Base-by-base conservation (phyloP, 1,140 invertebrate species). In the Ctenoplectra terminalis region DNA sequence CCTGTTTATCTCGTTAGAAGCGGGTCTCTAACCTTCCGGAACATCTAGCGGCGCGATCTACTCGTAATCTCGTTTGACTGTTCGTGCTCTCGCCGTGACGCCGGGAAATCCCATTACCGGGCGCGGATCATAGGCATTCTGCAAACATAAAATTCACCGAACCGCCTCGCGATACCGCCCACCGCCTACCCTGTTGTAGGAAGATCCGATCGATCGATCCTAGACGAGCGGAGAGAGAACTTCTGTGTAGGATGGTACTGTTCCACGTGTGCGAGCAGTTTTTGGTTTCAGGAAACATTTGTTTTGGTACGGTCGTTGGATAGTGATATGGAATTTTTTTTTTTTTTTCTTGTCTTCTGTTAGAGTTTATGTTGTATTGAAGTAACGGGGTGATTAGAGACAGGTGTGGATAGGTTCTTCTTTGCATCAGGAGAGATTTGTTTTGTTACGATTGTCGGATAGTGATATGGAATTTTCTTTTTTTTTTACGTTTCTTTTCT, bases 1-100 rank as follows among this genome's bases (percentile, higher is more conserved):
- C 58, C 81, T 79, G 81, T 83, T 83, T 83, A 83, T 83, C 81
- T 79, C 81, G 81, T 82, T 82, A 72, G 81, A 83, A 64, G 37
- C 81, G 69, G 69, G 60, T 40, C 58, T 78, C 81, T 79, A 83
- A 83, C 81, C 76, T 72, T 54, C 67, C 69, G 76, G 66, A 79
- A 83, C 75, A 83, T 83, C 81, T 71, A 72, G 40, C 48, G 50
- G 58, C 76, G 64, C 81, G 81, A 83, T 83, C 81, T 83, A 26
- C 60, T 58, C 76, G 81, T 80, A 83, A 83, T 83, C 81, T 83
- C 81, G 76, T 71, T 83, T 71, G 67, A 67, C 66, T 72, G 81
- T 72, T 83, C 76, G 66, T 71, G 40, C 73, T 26, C 26, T 9
- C 5, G 17, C 34, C 40, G 34, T 70, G 69, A 56, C 67, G 54